A percentile compares a stretch with the other conserved stretches of the same genome.
Evolutionary conservation across 2,113 vertebrate species (phyloP).

Genomic region (Mobula birostris): DNA sequence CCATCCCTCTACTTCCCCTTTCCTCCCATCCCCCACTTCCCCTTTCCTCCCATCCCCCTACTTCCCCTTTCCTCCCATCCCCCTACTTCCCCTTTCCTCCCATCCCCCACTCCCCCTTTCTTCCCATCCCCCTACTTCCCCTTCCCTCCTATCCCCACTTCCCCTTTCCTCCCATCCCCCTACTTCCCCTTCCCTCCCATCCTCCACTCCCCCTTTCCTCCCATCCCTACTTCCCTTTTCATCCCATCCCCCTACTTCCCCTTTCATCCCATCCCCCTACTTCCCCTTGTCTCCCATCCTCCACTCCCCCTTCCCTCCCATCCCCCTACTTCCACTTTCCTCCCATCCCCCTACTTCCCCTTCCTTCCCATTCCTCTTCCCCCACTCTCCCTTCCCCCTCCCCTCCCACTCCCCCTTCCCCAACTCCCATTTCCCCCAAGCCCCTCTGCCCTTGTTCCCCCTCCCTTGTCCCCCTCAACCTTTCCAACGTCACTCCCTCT

Average conservation of each 20-base stretch:
- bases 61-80: not conserved
- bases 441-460: not conserved
- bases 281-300: constrained; percentile 50
- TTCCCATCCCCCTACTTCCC: not conserved
- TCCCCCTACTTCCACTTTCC: constrained; percentile 61
- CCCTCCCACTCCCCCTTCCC: not conserved
- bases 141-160: not conserved
- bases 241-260: constrained; percentile 54
- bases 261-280: not conserved
- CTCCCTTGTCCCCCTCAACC: not conserved
- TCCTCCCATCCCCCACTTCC: not conserved
- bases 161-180: not conserved
- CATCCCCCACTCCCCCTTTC: not conserved
- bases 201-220: constrained; percentile 41
- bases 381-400: not conserved
- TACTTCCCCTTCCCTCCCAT: not conserved
- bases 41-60: not conserved
- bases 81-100: not conserved
- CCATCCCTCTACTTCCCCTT: not conserved
- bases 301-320: constrained; percentile 72
- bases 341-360: constrained; percentile 62
- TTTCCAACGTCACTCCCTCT: not conserved
- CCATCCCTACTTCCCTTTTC: constrained; percentile 58
- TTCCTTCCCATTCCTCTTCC: constrained; percentile 68
- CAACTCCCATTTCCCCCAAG: not conserved